Percentiles rank a stretch among this genome's conserved stretches.
These are phyloP conservation scores for Periophthalmodon schlosseri DNA, from an alignment of 2,113 vertebrate species.

Conservation along the genomic window DNA sequence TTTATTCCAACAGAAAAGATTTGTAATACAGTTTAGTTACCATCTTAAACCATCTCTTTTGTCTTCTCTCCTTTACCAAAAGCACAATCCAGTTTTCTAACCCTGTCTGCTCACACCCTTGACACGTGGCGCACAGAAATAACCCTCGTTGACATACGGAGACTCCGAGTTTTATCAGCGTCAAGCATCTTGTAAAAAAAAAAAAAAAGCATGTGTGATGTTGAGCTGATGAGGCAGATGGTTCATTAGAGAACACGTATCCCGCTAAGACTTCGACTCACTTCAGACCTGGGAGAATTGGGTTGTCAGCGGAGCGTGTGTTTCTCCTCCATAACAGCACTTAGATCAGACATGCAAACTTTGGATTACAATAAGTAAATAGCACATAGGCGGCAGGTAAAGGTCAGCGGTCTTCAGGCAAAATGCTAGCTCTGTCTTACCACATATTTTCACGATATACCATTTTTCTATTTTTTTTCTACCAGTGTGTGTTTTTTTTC, in stretches of 20 bases:
- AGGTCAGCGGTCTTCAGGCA: slow-evolving; percentile 11
- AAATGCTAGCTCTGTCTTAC: neutral
- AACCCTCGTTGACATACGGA: slow-evolving; percentile 57
- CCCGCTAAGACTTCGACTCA: slow-evolving; percentile 58
- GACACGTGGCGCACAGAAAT: slow-evolving; percentile 19
- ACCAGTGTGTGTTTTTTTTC: slow-evolving; percentile 26
- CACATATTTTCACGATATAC: slow-evolving; percentile 7
- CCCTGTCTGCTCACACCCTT: slow-evolving; percentile 7
- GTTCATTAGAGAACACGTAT: slow-evolving; percentile 72
- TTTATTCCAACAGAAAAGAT: neutral
- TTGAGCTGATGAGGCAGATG: slow-evolving; percentile 68
- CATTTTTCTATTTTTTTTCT: slow-evolving; percentile 27
- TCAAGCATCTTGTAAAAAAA: slow-evolving; percentile 31
- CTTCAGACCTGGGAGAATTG: slow-evolving; percentile 39
- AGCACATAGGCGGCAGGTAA: slow-evolving; percentile 3
- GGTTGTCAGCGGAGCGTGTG: slow-evolving; percentile 17
- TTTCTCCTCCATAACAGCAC: slow-evolving; percentile 7
- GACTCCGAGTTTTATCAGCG: slow-evolving; percentile 51
- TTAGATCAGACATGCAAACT: slow-evolving; percentile 14
- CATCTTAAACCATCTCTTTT: neutral
- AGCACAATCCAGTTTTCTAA: neutral
- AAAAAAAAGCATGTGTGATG: slow-evolving; percentile 38
- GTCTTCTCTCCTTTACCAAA: neutral
- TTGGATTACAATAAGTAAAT: slow-evolving; percentile 11
- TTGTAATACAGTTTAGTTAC: neutral